A percentile compares a stretch with the other conserved stretches of the same genome.
phyloP scores from a whole-genome alignment of 2,888 invertebrate species.

The Nineta flava region DNA sequence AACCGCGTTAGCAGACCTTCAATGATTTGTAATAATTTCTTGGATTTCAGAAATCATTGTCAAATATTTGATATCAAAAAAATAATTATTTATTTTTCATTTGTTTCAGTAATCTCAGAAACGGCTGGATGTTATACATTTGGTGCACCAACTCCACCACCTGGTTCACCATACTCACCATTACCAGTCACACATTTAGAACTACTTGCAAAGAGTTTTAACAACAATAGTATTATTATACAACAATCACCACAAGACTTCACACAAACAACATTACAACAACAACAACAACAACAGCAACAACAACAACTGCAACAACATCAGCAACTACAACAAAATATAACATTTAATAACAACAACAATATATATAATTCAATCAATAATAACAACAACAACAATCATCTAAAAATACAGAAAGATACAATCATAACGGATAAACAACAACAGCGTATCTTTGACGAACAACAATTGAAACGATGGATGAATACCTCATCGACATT shows the following conservation, averaged over 20 bases:
- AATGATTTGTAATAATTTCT: too few relatives aligned
- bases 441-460: not conserved
- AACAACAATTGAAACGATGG: slow-evolving; percentile 17
- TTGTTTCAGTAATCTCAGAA: slow-evolving; percentile 43
- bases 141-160: slow-evolving; percentile 50
- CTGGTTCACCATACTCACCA: slow-evolving; percentile 47
- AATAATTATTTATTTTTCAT: slow-evolving; percentile 8
- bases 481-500: slow-evolving; percentile 20
- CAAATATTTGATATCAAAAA: too few relatives aligned
- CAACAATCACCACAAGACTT: slow-evolving; percentile 18
- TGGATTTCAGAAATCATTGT: too few relatives aligned
- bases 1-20: too few relatives aligned
- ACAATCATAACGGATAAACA: not conserved
- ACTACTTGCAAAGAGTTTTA: slow-evolving; percentile 33
- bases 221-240: slow-evolving; percentile 29
- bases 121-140: slow-evolving; percentile 41
- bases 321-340: not conserved
- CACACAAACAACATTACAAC: slow-evolving; percentile 10
- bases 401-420: not conserved
- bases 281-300: not conserved
- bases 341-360: not conserved
- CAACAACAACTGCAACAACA: slow-evolving; percentile 1
- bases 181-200: slow-evolving; percentile 51
- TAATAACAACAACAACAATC: not conserved
- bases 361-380: not conserved